These are phyloP conservation scores for Mungos mungo DNA, from an alignment of 2,113 vertebrate genomes.

Conservation along the genomic window DNA sequence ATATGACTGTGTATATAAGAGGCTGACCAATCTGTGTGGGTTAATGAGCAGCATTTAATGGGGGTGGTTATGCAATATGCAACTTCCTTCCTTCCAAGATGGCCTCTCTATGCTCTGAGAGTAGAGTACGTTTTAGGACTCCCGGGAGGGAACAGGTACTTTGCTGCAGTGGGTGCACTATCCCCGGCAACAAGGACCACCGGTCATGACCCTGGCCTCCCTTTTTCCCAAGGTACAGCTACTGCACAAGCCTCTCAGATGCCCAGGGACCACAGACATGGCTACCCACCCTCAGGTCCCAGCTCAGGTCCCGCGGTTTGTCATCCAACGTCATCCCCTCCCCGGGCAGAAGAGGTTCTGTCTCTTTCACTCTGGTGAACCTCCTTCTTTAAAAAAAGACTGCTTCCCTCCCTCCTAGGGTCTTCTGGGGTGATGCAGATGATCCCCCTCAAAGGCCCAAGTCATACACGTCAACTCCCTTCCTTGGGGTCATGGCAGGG, in stretches of 20 bases:
- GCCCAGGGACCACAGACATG: fast-evolving
- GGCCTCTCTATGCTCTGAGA: neutral
- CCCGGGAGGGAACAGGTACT: fast-evolving
- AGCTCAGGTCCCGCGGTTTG: too few relatives aligned
- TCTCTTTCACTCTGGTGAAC: neutral
- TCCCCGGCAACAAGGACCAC: fast-evolving
- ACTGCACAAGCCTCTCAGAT: fast-evolving
- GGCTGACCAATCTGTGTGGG: neutral
- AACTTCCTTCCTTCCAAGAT: neutral
- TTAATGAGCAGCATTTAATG: neutral
- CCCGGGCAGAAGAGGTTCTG: fast-evolving
- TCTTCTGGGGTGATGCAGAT: neutral
- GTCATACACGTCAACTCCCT: neutral
- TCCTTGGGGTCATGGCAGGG: neutral
- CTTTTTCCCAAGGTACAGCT: neutral
- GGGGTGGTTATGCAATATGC: neutral
- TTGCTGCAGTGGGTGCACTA: neutral
- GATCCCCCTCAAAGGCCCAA: neutral
- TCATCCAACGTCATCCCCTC: too few relatives aligned
- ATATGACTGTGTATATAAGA: neutral
- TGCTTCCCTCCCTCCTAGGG: neutral
- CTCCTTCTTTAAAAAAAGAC: neutral
- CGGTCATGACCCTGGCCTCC: neutral
- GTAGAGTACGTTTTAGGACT: neutral
- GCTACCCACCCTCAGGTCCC: neutral